Base-by-base conservation (phyloP, 2,797 vertebrate species). In the Podarcis lilfordi region DNA sequence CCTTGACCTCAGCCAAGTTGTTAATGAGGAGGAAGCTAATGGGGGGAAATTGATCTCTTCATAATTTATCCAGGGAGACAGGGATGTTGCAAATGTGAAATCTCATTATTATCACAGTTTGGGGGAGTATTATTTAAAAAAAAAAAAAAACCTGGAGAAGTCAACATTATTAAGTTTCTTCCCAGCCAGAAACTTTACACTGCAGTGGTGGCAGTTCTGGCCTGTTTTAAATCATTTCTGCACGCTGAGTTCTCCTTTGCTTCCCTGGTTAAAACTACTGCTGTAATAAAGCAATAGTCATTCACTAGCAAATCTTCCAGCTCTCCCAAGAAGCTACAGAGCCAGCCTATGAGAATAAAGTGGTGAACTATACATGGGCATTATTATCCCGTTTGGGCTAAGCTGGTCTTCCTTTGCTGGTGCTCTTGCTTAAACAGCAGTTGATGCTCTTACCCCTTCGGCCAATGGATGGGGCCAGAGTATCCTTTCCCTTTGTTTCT, bases 11-110 rank as follows among this genome's bases (percentile, higher is more conserved):
- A 86, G 88, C 89, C 84, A 88, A 93, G 89, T 79, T 92, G 91
- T 92, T 95, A 96, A 95, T 95, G 94, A 95, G 81, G 89, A 86
- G 82, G 86, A 96, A 76, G 75, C 89, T 94, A 96, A 96, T 93
- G 89, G 94, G 93, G 80, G 92, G 93, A 95, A 94, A 95, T 90
- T 93, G 95, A 96, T 96, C 92, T 93, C 91, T 94, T 96, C 90
- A 93, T 94, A 96, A 95, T 96, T 95, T 93, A 89, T 95, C 93
- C 95, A 92, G 92, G 78, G 90, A 96, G 94, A 85, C 92, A 92
- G 79, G 86, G 91, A 92, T 94, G 93, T 72, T 89, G 69, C 77
- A 89, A 86, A 92, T 93, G 90, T 94, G 93, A 96, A 93, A 94
- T 95, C 91, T 94, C 91, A 92, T 94, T 94, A 93, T 90, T 90